Percentiles rank a stretch among this genome's conserved stretches.
These are phyloP conservation scores for Pseudotriccus pelzelni DNA, from an alignment of 2,797 vertebrate genomes.

Conservation along the genomic window DNA sequence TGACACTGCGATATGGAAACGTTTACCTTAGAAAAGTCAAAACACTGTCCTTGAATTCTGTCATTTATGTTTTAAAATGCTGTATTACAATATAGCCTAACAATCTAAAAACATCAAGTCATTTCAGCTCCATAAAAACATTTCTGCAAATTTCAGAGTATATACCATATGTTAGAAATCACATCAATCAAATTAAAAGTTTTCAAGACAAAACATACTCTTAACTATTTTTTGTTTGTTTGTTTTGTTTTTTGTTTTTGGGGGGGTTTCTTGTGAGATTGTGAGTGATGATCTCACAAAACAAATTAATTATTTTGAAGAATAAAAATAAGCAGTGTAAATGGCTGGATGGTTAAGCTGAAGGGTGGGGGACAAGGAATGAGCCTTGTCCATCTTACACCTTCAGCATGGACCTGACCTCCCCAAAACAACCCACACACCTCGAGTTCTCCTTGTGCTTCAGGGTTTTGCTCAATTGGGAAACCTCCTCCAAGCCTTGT, in stretches of 20 bases:
- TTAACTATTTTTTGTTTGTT: not conserved
- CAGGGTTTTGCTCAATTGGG: not conserved
- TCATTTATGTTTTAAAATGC: not conserved
- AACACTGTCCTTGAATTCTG: not conserved
- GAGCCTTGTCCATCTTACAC: accelerated
- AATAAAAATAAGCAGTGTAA: not conserved
- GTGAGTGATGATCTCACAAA: not conserved
- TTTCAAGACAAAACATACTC: not conserved
- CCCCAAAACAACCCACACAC: accelerated
- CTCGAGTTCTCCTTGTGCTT: not conserved
- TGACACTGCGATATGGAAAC: not conserved
- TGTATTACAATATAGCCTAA: not conserved
- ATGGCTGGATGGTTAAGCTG: not conserved
- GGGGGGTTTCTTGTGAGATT: not conserved
- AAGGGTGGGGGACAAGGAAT: not conserved
- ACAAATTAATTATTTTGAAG: not conserved
- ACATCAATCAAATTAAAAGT: not conserved
- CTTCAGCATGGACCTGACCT: not conserved
- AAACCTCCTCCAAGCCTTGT: not conserved
- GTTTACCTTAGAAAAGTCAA: not conserved
- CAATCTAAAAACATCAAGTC: not conserved
- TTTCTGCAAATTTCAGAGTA: not conserved
- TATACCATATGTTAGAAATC: not conserved
- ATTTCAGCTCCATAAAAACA: not conserved
- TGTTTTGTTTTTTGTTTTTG: no score